Conservation (phyloP, 2,888 invertebrate species). For the Chloroclysta siterata region DNA sequence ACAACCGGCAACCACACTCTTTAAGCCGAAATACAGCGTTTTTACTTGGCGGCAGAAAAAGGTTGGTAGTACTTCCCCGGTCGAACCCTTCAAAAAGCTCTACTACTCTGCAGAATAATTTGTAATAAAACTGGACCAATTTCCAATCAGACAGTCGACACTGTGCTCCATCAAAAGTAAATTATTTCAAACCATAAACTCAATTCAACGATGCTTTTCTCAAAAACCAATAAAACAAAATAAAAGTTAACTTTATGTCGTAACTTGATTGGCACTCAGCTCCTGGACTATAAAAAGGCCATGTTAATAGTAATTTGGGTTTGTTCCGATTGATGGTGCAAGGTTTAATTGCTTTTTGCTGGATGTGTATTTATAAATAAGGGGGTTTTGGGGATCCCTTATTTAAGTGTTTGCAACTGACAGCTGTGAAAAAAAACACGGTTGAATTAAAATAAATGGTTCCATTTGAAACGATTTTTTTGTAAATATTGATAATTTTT, state of each 20-base stretch:
- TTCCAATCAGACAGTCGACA: too few relatives aligned
- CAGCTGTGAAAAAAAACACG: background rate
- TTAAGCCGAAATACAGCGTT: too few relatives aligned
- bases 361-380: slow-evolving; percentile 52
- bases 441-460: too few relatives aligned
- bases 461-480: too few relatives aligned
- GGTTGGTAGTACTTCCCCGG: too few relatives aligned
- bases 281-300: slow-evolving; percentile 48
- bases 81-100: too few relatives aligned
- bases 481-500: too few relatives aligned
- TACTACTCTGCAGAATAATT: too few relatives aligned
- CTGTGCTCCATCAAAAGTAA: too few relatives aligned
- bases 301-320: slow-evolving; percentile 59
- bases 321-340: slow-evolving; percentile 66
- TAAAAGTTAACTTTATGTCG: slow-evolving; percentile 12
- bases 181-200: background rate
- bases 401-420: background rate
- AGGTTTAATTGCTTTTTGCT: slow-evolving; percentile 65
- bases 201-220: background rate
- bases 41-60: too few relatives aligned
- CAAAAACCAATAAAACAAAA: slow-evolving; percentile 6
- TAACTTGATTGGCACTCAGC: slow-evolving; percentile 31
- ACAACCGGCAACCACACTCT: too few relatives aligned
- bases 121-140: too few relatives aligned
- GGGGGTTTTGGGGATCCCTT: slow-evolving; percentile 41